These are phyloP conservation scores for Cepphus grylle DNA, from an alignment of 2,113 vertebrate genomes.

Conservation along the genomic window DNA sequence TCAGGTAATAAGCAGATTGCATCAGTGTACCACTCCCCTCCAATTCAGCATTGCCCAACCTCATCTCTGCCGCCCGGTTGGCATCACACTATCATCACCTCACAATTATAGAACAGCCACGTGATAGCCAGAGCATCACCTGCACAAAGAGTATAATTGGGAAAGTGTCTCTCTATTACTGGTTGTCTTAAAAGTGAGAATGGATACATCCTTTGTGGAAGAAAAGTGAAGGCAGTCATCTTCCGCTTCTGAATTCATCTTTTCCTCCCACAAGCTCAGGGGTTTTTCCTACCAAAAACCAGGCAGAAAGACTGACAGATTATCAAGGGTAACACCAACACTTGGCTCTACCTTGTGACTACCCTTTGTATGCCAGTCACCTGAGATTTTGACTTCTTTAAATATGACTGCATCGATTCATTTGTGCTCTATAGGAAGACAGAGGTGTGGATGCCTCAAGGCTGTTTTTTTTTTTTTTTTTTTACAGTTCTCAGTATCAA, in stretches of 20 bases:
- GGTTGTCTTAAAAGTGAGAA: neutral
- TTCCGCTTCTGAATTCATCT: neutral
- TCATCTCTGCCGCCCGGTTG: neutral
- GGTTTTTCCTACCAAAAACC: neutral
- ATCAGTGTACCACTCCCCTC: neutral
- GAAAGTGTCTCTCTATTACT: neutral
- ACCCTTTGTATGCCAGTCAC: neutral
- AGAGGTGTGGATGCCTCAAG: neutral
- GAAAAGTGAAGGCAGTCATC: neutral
- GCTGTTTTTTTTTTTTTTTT: neutral
- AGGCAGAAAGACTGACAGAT: neutral
- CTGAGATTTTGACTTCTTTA: neutral
- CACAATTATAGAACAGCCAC: neutral
- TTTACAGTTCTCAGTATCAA: neutral
- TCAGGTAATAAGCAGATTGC: neutral
- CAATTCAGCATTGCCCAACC: neutral
- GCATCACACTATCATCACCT: conserved; percentile 11
- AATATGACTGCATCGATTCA: neutral
- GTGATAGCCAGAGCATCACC: conserved; percentile 19
- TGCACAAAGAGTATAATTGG: neutral
- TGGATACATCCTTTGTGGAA: neutral
- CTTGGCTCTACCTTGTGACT: neutral
- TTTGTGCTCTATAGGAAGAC: neutral
- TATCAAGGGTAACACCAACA: neutral
- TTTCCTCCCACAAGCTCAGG: neutral